A percentile compares a stretch with the other conserved stretches of the same genome.
These are phyloP conservation scores for Pyrgus malvae DNA, from an alignment of 2,888 invertebrate species.

Conservation along the genomic window DNA sequence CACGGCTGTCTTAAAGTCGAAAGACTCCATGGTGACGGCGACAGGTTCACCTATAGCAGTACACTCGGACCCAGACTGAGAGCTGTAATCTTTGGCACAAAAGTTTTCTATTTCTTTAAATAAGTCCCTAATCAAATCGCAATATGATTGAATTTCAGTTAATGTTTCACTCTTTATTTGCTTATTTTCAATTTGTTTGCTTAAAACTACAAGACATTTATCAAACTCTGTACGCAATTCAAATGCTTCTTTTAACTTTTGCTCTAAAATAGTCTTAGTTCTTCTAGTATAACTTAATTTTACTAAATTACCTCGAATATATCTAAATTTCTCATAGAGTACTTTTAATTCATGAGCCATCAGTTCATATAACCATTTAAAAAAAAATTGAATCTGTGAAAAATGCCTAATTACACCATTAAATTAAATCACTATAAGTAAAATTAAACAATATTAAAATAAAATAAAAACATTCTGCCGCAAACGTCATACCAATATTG, in stretches of 20 bases:
- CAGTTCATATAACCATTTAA: too few species aligned
- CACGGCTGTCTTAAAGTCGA: conserved; percentile 1
- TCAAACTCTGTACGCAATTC: background rate
- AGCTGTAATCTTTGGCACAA: background rate
- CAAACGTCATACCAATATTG: too few species aligned
- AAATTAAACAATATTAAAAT: background rate
- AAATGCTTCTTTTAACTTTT: background rate
- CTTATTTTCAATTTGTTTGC: background rate
- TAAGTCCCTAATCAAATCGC: background rate
- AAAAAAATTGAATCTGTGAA: too few species aligned
- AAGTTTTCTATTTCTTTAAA: background rate
- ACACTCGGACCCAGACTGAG: background rate
- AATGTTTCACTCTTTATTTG: background rate
- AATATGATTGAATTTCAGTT: background rate
- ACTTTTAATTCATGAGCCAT: background rate
- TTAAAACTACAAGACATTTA: background rate
- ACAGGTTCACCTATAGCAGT: too few species aligned
- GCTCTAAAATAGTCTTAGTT: background rate
- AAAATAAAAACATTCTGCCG: background rate
- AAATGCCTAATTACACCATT: background rate
- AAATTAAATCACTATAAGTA: background rate
- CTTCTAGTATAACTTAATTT: background rate
- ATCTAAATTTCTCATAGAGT: background rate
- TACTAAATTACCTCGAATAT: background rate
- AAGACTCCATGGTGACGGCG: background rate